A percentile compares a stretch with the other conserved stretches of the same genome.
phyloP scores from a whole-genome alignment of 2,797 vertebrate species.

The Acanthiza pusilla region DNA sequence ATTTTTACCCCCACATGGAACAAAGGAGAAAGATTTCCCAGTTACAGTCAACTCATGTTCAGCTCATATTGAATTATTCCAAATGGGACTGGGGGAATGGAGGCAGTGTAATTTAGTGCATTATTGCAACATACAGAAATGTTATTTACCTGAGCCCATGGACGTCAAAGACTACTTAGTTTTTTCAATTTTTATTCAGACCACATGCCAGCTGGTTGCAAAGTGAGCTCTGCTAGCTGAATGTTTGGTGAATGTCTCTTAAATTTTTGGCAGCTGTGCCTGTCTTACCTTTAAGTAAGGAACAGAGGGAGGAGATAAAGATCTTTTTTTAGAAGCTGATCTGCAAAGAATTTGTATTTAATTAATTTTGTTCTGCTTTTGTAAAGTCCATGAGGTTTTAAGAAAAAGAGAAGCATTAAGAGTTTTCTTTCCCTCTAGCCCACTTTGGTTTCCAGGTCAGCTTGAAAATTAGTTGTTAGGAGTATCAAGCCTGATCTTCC shows the following conservation, averaged over 20 bases:
- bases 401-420: background rate
- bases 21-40: background rate
- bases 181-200: background rate
- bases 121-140: background rate
- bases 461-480: background rate
- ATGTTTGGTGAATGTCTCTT: background rate
- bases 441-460: background rate
- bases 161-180: background rate
- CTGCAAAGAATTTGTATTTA: background rate
- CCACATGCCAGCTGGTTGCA: background rate
- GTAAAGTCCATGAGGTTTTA: background rate
- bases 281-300: background rate
- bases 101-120: background rate
- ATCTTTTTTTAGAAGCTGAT: background rate
- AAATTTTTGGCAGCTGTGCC: background rate
- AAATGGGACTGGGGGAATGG: accelerated
- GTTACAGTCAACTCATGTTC: background rate
- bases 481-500: background rate
- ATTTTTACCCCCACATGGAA: background rate
- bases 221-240: background rate
- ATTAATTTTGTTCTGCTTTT: background rate
- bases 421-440: background rate
- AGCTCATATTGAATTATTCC: background rate
- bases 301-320: background rate
- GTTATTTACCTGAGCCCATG: background rate